Evolutionary conservation across 2,113 vertebrate genomes (phyloP).

Genomic region (Hucho hucho): DNA sequence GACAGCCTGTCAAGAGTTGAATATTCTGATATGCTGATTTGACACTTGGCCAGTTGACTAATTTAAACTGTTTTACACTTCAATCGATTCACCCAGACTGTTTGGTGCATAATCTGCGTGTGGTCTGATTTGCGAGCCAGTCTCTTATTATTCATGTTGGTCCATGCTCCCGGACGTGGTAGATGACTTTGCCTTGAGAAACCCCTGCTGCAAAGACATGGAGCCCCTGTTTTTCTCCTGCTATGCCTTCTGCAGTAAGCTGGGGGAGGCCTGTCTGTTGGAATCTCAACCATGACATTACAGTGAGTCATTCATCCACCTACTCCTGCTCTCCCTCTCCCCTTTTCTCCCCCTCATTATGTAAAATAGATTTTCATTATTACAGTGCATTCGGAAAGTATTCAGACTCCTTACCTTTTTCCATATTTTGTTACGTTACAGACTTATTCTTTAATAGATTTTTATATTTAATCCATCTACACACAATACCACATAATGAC

Average conservation of each 20-base stretch:
- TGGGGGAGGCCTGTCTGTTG: slow-evolving; percentile 72
- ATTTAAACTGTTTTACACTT: no score
- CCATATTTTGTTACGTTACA: no score
- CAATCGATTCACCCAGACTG: not conserved
- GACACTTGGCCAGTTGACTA: no score
- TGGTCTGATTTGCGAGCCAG: not conserved
- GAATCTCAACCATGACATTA: slow-evolving; percentile 74
- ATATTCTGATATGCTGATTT: slow-evolving; percentile 11
- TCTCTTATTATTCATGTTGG: slow-evolving; percentile 49
- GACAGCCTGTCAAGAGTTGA: slow-evolving; percentile 3
- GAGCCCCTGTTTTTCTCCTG: slow-evolving; percentile 80
- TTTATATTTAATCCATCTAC: no score
- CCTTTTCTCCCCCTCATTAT: not conserved
- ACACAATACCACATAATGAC: no score
- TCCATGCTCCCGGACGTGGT: slow-evolving; percentile 78
- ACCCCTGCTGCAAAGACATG: slow-evolving; percentile 66
- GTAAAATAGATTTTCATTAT: not conserved
- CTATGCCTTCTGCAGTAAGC: slow-evolving; percentile 78
- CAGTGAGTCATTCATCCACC: slow-evolving; percentile 68
- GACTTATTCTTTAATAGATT: no score
- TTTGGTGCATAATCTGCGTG: no score
- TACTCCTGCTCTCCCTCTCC: not conserved
- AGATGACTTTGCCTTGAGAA: slow-evolving; percentile 69
- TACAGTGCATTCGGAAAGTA: no score
- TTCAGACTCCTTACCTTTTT: no score